Conservation (phyloP, 2,797 vertebrate genomes). For the Sardinella longiceps region DNA sequence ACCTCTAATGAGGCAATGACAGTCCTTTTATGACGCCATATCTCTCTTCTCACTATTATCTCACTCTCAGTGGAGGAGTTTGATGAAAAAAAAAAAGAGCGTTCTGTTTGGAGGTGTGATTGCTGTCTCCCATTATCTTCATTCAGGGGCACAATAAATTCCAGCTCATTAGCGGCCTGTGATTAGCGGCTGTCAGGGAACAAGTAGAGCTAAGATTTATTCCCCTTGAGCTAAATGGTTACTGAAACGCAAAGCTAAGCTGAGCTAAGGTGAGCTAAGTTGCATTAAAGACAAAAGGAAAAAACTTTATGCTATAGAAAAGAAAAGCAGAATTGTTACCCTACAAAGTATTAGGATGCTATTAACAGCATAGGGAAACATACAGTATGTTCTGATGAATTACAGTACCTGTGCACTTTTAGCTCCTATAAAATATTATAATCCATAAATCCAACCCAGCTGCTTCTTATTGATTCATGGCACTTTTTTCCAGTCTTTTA, state of each 20-base stretch:
- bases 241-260: neutral
- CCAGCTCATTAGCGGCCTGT: neutral
- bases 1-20: constrained; percentile 7
- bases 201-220: constrained; percentile 7
- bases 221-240: neutral
- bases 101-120: neutral
- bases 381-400: neutral
- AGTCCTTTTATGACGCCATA: neutral
- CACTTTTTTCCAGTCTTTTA: neutral
- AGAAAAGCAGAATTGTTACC: neutral
- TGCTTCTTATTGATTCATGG: neutral
- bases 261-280: neutral
- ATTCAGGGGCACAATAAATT: neutral
- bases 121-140: neutral
- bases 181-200: neutral
- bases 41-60: neutral
- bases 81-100: neutral
- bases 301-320: neutral
- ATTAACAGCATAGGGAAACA: neutral
- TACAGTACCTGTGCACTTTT: constrained; percentile 7
- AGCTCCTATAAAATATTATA: constrained; percentile 1
- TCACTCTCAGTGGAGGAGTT: neutral
- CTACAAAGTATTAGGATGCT: neutral
- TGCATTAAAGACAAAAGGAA: neutral
- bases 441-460: neutral